phyloP scores from a whole-genome alignment of 2,888 invertebrate genomes.

The Orthosia cruda region DNA sequence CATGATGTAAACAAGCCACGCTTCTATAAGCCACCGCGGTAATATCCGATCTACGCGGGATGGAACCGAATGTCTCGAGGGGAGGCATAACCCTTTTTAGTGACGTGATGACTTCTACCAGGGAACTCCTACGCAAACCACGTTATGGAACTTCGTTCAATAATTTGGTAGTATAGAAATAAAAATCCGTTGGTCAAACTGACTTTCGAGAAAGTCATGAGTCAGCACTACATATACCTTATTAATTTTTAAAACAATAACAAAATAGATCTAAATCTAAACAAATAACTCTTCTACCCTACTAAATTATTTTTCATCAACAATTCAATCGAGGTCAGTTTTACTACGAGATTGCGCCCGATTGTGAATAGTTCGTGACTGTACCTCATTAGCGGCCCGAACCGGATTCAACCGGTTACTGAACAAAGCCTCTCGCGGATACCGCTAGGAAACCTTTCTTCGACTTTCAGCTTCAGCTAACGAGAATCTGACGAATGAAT shows the following conservation, averaged over 20 bases:
- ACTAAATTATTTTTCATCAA: conserved; percentile 39
- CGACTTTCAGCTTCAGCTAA: conserved; percentile 77
- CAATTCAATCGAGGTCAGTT: conserved; percentile 67
- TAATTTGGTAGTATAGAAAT: no score
- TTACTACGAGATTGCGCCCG: conserved; percentile 69
- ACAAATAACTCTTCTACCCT: conserved; percentile 10
- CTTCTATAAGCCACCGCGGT: no score
- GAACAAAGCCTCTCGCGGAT: conserved; percentile 83
- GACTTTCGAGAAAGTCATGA: no score
- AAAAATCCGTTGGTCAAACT: not conserved
- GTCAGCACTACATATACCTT: not conserved
- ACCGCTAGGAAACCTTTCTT: conserved; percentile 80
- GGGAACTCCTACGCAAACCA: no score
- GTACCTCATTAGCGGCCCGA: conserved; percentile 84
- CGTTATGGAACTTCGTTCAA: no score
- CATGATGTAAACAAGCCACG: no score
- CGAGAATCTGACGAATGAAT: conserved; percentile 78
- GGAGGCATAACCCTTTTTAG: no score
- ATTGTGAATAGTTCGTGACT: conserved; percentile 78
- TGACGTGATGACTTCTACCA: no score
- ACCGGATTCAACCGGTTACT: conserved; percentile 82
- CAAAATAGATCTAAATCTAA: conserved; percentile 21
- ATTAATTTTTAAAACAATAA: not conserved
- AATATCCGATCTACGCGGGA: no score
- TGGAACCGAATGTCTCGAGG: no score